Evolutionary conservation across 2,888 invertebrate genomes (phyloP).

Genomic region (Brachyopa scutellaris): DNA sequence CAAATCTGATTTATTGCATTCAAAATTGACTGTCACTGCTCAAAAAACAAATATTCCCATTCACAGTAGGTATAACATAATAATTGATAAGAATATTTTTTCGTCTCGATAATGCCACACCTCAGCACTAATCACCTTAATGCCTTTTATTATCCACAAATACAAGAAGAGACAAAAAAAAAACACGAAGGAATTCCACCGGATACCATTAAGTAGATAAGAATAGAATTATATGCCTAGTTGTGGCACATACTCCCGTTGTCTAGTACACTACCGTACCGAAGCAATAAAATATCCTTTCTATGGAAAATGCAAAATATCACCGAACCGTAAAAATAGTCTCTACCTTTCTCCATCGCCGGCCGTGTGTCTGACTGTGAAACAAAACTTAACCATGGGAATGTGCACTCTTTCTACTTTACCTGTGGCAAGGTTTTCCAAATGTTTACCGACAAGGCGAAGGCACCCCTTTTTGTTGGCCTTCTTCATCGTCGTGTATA

Average conservation of each 20-base stretch:
- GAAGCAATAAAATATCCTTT: conserved; percentile 36
- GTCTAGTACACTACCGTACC: neutral
- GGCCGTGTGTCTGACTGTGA: neutral
- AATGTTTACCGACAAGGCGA: conserved; percentile 24
- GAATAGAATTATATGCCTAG: conserved; percentile 39
- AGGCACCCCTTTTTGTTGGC: conserved; percentile 5
- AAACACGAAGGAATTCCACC: conserved; percentile 52
- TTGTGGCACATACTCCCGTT: neutral
- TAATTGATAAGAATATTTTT: conserved; percentile 19
- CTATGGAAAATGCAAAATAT: conserved; percentile 59
- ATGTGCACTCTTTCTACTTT: conserved; percentile 31
- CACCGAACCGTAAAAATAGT: neutral
- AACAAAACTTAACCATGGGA: conserved; percentile 38
- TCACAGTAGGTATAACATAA: too few species aligned
- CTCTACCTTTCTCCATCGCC: neutral
- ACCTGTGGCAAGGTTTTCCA: conserved; percentile 18
- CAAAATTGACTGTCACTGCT: neutral
- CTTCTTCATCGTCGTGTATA: neutral
- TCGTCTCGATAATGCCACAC: conserved; percentile 38
- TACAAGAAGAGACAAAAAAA: too few species aligned
- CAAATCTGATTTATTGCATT: conserved; percentile 19
- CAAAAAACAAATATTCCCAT: too few species aligned
- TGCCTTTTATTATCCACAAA: conserved; percentile 59
- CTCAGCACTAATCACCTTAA: conserved; percentile 55
- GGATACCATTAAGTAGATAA: conserved; percentile 59